Percentiles rank a stretch among this genome's conserved stretches.
phyloP scores from a whole-genome alignment of 2,797 vertebrate genomes.

The Microctenopoma stevenorrisi region DNA sequence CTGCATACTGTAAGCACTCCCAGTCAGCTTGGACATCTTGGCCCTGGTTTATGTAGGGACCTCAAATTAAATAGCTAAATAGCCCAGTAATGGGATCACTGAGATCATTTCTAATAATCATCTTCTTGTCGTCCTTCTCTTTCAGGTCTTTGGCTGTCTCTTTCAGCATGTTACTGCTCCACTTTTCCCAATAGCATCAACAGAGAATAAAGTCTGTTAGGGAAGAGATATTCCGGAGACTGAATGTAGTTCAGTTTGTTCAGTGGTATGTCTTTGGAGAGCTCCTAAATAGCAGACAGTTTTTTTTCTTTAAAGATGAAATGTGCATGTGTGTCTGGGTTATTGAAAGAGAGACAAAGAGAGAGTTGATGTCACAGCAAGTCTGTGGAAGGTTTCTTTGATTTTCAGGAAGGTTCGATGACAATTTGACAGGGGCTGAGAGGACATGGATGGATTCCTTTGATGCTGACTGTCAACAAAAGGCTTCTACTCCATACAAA shows the following conservation, averaged over 20 bases:
- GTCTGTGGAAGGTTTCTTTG: slow-evolving; percentile 66
- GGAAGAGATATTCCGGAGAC: slow-evolving; percentile 46
- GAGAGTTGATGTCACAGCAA: slow-evolving; percentile 63
- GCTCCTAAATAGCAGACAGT: slow-evolving; percentile 45
- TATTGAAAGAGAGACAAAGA: slow-evolving; percentile 53
- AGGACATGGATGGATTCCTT: slow-evolving; percentile 70
- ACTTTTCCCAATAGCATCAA: slow-evolving; percentile 31
- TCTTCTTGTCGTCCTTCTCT: slow-evolving; percentile 32
- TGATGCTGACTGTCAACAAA: slow-evolving; percentile 76
- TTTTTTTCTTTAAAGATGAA: slow-evolving; percentile 63
- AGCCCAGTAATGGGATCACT: slow-evolving; percentile 47
- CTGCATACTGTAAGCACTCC: slow-evolving; percentile 27
- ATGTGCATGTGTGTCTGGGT: slow-evolving; percentile 51
- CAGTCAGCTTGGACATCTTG: slow-evolving; percentile 45
- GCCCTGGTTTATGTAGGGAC: slow-evolving; percentile 46
- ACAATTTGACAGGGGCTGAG: slow-evolving; percentile 74
- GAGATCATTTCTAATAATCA: slow-evolving; percentile 47
- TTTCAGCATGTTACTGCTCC: slow-evolving; percentile 23
- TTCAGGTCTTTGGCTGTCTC: slow-evolving; percentile 25
- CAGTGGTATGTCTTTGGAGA: slow-evolving; percentile 61
- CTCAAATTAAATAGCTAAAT: slow-evolving; percentile 62
- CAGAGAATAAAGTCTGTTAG: slow-evolving; percentile 43
- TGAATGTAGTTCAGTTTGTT: slow-evolving; percentile 66
- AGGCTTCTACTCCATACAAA: slow-evolving; percentile 67
- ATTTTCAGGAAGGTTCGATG: slow-evolving; percentile 72